Evolutionary conservation across 2,888 invertebrate species (phyloP).

Genomic region (Allacma fusca): DNA sequence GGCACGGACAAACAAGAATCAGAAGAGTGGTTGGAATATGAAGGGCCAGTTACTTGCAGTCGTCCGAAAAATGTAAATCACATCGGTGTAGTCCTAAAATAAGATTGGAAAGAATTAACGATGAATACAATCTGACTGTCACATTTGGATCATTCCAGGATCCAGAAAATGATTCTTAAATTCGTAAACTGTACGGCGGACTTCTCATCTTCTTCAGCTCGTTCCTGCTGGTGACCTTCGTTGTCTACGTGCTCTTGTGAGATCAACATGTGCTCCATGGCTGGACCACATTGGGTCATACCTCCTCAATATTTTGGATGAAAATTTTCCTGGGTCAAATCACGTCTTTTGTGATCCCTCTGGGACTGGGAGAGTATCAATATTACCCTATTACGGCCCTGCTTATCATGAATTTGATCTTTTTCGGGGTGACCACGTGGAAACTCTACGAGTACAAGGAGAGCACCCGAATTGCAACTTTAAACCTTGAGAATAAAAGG

Average conservation of each 20-base stretch:
- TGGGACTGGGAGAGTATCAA: conserved; percentile 12
- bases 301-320: conserved; percentile 38
- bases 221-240: conserved; percentile 36
- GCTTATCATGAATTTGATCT: conserved; percentile 34
- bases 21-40: neutral
- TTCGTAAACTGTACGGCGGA: conserved; percentile 25
- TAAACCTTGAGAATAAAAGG: conserved; percentile 37
- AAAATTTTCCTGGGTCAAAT: conserved; percentile 37
- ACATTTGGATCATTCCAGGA: neutral
- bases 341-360: neutral
- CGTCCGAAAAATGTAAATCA: too few relatives aligned
- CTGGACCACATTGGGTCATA: conserved; percentile 43
- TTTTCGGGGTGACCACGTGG: conserved; percentile 40
- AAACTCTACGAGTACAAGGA: conserved; percentile 42
- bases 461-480: conserved; percentile 41
- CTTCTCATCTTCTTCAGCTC: conserved; percentile 31
- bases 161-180: neutral
- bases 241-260: conserved; percentile 37
- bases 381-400: conserved; percentile 37
- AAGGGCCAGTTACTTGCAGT: neutral
- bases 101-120: too few relatives aligned
- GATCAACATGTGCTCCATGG: conserved; percentile 41
- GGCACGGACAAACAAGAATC: neutral
- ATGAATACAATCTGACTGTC: too few relatives aligned
- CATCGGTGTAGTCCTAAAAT: too few relatives aligned